phyloP scores from a whole-genome alignment of 2,797 vertebrate genomes.

The Arvicola amphibius region DNA sequence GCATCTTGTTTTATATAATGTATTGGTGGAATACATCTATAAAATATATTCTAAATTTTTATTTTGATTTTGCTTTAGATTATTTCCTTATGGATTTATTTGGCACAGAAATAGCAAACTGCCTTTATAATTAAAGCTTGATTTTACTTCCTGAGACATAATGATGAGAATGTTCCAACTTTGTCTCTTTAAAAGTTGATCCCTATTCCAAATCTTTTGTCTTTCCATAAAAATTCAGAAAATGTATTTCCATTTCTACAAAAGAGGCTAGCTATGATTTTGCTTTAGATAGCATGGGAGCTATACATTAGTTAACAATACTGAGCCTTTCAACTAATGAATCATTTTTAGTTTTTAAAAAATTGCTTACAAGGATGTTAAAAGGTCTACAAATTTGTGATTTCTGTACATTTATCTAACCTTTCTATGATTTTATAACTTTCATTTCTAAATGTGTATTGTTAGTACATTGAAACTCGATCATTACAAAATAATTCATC shows the following conservation, averaged over 20 bases:
- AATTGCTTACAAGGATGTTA: not conserved
- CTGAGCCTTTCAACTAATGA: not conserved
- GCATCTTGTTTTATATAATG: not conserved
- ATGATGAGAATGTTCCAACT: not conserved
- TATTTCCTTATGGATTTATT: not conserved
- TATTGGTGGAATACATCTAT: not conserved
- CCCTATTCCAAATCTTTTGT: not conserved
- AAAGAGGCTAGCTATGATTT: not conserved
- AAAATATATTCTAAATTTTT: not conserved
- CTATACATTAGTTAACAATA: not conserved
- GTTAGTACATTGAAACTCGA: not conserved
- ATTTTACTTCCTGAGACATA: not conserved
- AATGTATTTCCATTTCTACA: not conserved
- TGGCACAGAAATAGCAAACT: not conserved
- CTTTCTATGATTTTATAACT: not conserved
- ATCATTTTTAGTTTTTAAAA: not conserved
- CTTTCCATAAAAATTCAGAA: not conserved
- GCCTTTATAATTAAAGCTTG: not conserved
- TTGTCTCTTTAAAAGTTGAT: not conserved
- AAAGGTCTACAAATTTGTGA: not conserved
- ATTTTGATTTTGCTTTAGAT: not conserved
- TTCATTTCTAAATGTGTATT: not conserved
- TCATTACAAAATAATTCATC: not conserved
- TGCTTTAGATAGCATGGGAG: not conserved
- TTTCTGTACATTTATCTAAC: not conserved